Evolutionary conservation across 1,140 invertebrate genomes (phyloP), one percentile per base, ranked within the genome.

Genomic region (Leptinotarsa undecemlineata): DNA sequence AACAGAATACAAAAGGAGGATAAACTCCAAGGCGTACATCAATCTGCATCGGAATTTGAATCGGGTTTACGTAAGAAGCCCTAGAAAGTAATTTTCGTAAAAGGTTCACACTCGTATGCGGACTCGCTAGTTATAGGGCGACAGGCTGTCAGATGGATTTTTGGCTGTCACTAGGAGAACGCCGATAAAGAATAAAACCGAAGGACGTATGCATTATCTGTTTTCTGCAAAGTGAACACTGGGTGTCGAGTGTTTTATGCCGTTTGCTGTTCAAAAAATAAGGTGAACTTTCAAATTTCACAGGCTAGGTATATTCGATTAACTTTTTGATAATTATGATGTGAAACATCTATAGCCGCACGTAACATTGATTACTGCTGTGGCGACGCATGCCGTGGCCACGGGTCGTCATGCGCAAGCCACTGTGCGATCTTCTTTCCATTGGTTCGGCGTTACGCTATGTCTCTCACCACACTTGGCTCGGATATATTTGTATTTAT

Each of bases 151-250:
- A 77, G 74, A 63, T 73, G 76, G 74, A 77, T 76, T 75, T 77
- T 75, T 75, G 74, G 73, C 68, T 75, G 76, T 77, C 76, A 76
- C 74, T 77, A 76, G 51, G 71, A 67, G 70, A 76, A 75, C 72
- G 76, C 70, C 76, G 74, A 77, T 77, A 77, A 77, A 77, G 74
- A 69, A 77, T 77, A 77, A 77, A 77, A 74, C 76, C 73, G 70
- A 66, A 70, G 68, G 73, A 77, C 76, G 69, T 72, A 66, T 67
- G 76, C 67, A 77, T 77, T 77, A 77, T 77, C 76, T 77, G 76
- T 75, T 77, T 77, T 77, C 76, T 77, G 76, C 76, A 77, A 73
- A 77, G 74, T 76, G 76, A 77, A 77, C 76, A 77, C 73, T 75
- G 68, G 72, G 73, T 75, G 76, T 74, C 63, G 70, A 75, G 69